phyloP scores from a whole-genome alignment of 2,888 invertebrate genomes.

The Stramonita haemastoma region DNA sequence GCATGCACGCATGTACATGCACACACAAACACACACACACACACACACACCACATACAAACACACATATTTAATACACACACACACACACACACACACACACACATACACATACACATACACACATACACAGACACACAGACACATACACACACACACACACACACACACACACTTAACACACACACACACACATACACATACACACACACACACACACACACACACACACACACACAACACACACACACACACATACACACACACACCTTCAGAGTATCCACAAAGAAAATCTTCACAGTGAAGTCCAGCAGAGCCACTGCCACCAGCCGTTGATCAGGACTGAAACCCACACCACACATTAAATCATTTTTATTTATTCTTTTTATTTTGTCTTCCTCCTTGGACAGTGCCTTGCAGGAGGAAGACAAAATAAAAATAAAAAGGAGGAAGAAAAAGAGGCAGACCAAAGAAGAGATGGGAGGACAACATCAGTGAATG shows the following conservation, averaged over 20 bases:
- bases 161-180: too few relatives aligned
- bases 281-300: conserved; percentile 95
- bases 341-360: conserved; percentile 80
- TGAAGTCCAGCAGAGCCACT: conserved; percentile 92
- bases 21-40: neutral
- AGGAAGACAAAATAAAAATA: too few relatives aligned
- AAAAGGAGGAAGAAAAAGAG: too few relatives aligned
- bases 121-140: conserved; percentile 8
- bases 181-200: conserved; percentile 25
- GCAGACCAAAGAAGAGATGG: too few relatives aligned
- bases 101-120: conserved; percentile 15
- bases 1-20: neutral
- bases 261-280: conserved; percentile 89
- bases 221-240: neutral
- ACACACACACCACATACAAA: neutral
- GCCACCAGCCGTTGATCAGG: conserved; percentile 92
- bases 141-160: conserved; percentile 27
- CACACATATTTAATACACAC: too few relatives aligned
- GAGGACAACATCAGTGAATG: too few relatives aligned
- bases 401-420: too few relatives aligned
- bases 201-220: conserved; percentile 19
- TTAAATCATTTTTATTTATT: neutral
- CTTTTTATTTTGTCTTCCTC: too few relatives aligned
- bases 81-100: conserved; percentile 10
- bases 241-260: too few relatives aligned